Conservation (phyloP, 2,888 invertebrate genomes). For the Agrypnus murinus region DNA sequence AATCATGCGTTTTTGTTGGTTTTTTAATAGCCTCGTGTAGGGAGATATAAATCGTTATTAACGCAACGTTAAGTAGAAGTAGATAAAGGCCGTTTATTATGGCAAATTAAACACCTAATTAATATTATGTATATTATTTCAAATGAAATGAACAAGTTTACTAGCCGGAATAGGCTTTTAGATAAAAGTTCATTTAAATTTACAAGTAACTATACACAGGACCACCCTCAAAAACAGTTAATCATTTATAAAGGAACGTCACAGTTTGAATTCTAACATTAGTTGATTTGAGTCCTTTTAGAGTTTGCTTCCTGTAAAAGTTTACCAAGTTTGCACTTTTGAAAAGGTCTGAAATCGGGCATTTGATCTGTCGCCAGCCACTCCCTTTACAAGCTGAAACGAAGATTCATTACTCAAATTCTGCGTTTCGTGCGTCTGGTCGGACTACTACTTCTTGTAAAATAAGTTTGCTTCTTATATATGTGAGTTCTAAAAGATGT, state of each 20-base stretch:
- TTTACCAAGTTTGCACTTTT: constrained; percentile 38
- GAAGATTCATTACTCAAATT: constrained; percentile 45
- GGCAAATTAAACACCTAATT: constrained; percentile 19
- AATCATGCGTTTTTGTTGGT: constrained; percentile 23
- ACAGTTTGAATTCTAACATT: constrained; percentile 20
- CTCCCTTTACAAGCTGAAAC: constrained; percentile 38
- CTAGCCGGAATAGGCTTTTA: constrained; percentile 1
- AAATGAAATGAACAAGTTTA: not conserved
- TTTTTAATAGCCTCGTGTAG: constrained; percentile 16
- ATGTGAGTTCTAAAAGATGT: constrained; percentile 31
- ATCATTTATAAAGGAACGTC: constrained; percentile 28
- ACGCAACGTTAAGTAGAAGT: constrained; percentile 26
- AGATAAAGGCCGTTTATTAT: constrained; percentile 19
- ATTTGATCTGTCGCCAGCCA: constrained; percentile 53
- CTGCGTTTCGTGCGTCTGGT: constrained; percentile 35
- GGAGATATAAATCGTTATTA: constrained; percentile 28
- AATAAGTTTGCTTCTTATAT: constrained; percentile 33
- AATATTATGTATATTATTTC: constrained; percentile 10
- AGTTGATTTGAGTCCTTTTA: constrained; percentile 31
- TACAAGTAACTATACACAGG: constrained; percentile 4
- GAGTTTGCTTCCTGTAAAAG: constrained; percentile 31
- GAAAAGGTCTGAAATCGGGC: constrained; percentile 44
- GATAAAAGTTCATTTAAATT: not conserved
- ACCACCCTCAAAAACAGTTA: constrained; percentile 22
- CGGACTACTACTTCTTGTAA: constrained; percentile 27